Base-by-base conservation (phyloP, 2,888 invertebrate genomes). In the Dascillus cervinus region DNA sequence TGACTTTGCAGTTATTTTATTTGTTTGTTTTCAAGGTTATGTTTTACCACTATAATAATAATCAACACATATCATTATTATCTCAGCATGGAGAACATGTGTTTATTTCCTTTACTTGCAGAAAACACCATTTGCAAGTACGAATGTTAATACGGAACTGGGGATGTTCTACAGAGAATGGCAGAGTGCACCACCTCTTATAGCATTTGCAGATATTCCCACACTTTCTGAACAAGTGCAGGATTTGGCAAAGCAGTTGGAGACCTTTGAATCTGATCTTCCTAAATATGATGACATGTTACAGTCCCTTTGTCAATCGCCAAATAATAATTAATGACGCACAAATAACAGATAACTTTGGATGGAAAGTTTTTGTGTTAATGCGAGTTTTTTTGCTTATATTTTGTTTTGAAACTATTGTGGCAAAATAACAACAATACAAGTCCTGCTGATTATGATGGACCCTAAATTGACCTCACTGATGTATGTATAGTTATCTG, bases 151-250 rank as follows among this genome's bases (percentile, higher is more conserved):
- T 50, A 76, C 76, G 23, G 87, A 88, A 52, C 67, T 88, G 39
- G 82, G 84, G 1, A 72, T 75, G 41, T 87, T 88, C 65, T 87
- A 83, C 65, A 73, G 79, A 15, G 84, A 87, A 53, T 87, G 85
- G 63, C 74, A 85, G 55, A 74, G 75, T 46, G 85, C 87, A 4
- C 66, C 64, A 3, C 53, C 59, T 2, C 43, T 64, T 30, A 53
- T 60, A 26, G 53, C 58, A 4, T 55, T 55, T 37, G 47, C 34
- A 20, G 47, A 53, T 10, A 53, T 61, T 34, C 79, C 79, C 2
- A 69, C 73, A 11, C 49, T 72, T 3, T 65, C 67, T 5, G 72
- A 74, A 33, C 72, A 73, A 52, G 62, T 77, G 2, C 60, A 58
- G 27, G 79, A 79, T 27, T 67, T 87, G 17, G 75, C 79, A 1